phyloP scores from a whole-genome alignment of 2,888 invertebrate genomes.

The Druceiella hillmani region DNA sequence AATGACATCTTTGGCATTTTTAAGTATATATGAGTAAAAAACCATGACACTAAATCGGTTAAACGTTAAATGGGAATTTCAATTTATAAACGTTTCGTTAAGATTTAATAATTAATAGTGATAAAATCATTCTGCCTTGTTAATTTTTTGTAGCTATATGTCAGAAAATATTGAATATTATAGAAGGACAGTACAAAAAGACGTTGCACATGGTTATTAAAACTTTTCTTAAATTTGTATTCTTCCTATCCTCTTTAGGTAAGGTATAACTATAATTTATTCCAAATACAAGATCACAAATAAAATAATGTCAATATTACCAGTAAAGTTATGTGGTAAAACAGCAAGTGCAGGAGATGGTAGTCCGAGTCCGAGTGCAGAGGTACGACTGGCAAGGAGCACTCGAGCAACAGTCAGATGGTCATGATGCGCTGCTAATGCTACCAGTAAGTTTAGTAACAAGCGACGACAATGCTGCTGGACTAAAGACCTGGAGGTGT shows the following conservation, averaged over 20 bases:
- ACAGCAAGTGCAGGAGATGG: slow-evolving; percentile 66
- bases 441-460: slow-evolving; percentile 85
- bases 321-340: slow-evolving; percentile 72
- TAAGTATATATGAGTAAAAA: no score
- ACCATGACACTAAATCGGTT: no score
- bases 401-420: slow-evolving; percentile 83
- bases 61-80: no score
- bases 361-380: slow-evolving; percentile 67
- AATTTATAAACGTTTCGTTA: no score
- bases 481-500: slow-evolving; percentile 66
- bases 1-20: no score
- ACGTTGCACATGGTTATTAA: slow-evolving; percentile 1
- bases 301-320: slow-evolving; percentile 41
- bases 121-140: no score
- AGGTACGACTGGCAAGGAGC: slow-evolving; percentile 74
- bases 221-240: slow-evolving; percentile 1
- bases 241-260: no score
- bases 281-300: no score
- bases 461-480: slow-evolving; percentile 94
- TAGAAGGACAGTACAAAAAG: background rate
- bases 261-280: no score
- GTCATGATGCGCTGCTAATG: slow-evolving; percentile 84
- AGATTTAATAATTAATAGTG: no score
- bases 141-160: no score
- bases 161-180: no score